Evolutionary conservation across 1,140 invertebrate species (phyloP), one percentile per base, ranked within the genome.

Genomic region (Drosophila sproati): DNA sequence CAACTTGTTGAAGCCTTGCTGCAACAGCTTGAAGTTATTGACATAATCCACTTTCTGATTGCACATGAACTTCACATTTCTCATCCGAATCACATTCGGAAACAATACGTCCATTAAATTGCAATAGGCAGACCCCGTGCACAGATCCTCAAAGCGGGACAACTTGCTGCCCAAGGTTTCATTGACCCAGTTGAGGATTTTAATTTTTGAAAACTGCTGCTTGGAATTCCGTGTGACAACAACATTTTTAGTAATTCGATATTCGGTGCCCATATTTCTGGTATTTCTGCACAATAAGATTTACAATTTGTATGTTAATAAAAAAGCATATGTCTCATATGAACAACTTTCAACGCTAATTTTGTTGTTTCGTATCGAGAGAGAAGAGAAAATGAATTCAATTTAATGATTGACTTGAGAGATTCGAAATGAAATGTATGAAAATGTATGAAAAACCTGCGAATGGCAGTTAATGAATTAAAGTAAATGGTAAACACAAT

Each of bases 71-170:
- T 99, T 99, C 10, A 99, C 97, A 92, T 97, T 96, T 93, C 99
- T 99, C 91, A 99, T 93, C n/a, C 95, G 95, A 48, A 99, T 96
- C 91, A 95, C 96, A 63, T 96, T 96, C 81, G 97, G 97, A 93
- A 99, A 99, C 3, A 99, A 94, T 96, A 99, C 98, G 92, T 99
- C 98, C 97, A 99, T 99, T 91, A 99, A 99, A 91, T 99, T 98
- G 92, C 98, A 99, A 92, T 99, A 99, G 4, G 97, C 98, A 37
- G 98, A 97, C 63, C 81, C 98, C 56, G 98, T 97, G 91, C 98
- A 98, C 34, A 99, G 92, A 92, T 99, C 98, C 93, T 99, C 98
- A 74, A 99, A 98, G 94, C 96, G 29, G 97, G 0, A 20, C 20
- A 20, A 20, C 1, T 20, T 20, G 20, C 20, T 96, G 91, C 98